Conservation (phyloP, 1,140 invertebrate genomes). For the Eufriesea mexicana region DNA sequence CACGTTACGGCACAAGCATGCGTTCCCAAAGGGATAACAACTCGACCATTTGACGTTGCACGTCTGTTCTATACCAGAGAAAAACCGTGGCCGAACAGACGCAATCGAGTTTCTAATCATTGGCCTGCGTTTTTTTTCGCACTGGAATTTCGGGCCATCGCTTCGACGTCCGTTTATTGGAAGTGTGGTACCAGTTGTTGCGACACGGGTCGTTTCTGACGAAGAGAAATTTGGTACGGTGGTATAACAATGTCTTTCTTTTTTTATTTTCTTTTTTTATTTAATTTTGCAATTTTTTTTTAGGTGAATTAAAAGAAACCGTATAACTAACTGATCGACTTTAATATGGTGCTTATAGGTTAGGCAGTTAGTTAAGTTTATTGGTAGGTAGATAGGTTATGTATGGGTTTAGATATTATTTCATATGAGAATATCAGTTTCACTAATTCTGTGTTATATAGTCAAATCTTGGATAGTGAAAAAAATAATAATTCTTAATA, state of each 20-base stretch:
- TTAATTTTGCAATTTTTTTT: background rate
- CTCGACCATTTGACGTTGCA: background rate
- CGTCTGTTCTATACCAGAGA: background rate
- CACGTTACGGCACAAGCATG: conserved; percentile 38
- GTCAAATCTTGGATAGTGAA: too few relatives aligned
- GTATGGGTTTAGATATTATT: too few relatives aligned
- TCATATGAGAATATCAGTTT: background rate
- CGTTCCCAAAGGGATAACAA: conserved; percentile 41
- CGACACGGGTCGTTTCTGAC: background rate
- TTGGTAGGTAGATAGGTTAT: too few relatives aligned
- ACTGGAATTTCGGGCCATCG: background rate
- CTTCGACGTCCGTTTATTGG: background rate
- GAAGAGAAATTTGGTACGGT: background rate
- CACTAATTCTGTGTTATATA: background rate
- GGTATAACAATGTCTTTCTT: background rate
- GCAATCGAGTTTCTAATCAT: conserved; percentile 20
- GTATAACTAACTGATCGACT: background rate
- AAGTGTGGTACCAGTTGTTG: background rate
- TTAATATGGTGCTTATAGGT: background rate
- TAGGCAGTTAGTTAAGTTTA: background rate
- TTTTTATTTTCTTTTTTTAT: background rate
- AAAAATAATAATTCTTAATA: background rate
- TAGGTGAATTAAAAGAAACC: background rate
- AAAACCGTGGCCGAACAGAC: background rate
- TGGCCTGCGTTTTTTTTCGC: background rate